Conservation (phyloP, 1,140 invertebrate genomes). For the Drosophila kurseongensis region DNA sequence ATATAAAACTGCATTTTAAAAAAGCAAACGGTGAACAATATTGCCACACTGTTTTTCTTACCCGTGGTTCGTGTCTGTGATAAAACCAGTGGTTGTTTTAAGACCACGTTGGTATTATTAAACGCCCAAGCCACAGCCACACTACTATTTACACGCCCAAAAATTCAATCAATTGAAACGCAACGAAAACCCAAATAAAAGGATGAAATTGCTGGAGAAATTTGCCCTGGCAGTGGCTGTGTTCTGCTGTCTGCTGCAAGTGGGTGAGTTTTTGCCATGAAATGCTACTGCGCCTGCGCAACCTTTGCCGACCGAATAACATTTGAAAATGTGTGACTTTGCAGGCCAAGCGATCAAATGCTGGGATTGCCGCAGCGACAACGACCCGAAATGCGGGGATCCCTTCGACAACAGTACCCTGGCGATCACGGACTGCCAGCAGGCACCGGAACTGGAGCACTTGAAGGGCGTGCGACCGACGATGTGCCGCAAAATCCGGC, state of each 20-base stretch:
- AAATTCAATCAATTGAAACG: constrained; percentile 26
- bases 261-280: constrained; percentile 49
- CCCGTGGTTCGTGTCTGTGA: neutral
- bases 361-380: constrained; percentile 95
- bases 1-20: neutral
- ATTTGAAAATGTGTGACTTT: constrained; percentile 8
- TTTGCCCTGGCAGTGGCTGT: constrained; percentile 32
- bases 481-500: constrained; percentile 96
- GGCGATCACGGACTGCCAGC: constrained; percentile 93
- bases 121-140: neutral
- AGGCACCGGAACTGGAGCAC: constrained; percentile 88
- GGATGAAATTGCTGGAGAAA: constrained; percentile 58
- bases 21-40: neutral
- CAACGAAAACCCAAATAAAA: constrained; percentile 9
- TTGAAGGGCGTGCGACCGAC: constrained; percentile 89
- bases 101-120: neutral
- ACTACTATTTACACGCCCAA: constrained; percentile 35
- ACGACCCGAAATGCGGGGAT: constrained; percentile 95
- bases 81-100: neutral
- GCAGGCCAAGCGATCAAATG: constrained; percentile 92
- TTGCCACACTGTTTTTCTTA: neutral
- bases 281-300: constrained; percentile 29
- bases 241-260: constrained; percentile 59
- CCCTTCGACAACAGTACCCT: constrained; percentile 96
- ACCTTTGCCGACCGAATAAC: neutral